These are phyloP conservation scores for Mobula hypostoma DNA, from an alignment of 2,113 vertebrate species.

Conservation along the genomic window DNA sequence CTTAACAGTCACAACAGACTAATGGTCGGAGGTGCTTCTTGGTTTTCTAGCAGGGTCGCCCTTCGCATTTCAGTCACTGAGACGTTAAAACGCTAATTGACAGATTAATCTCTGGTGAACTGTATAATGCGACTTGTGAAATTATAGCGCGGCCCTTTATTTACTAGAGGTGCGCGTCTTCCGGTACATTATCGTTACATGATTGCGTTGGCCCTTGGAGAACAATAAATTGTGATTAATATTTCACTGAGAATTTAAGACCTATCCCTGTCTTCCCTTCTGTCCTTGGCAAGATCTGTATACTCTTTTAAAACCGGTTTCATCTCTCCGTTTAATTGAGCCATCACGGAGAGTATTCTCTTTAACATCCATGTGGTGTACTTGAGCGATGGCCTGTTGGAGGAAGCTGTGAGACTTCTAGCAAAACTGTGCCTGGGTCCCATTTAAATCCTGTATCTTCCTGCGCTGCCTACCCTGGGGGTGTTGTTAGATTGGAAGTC, in stretches of 20 bases:
- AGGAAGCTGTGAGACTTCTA: neutral
- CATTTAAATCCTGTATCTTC: conserved; percentile 32
- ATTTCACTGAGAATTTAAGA: conserved; percentile 18
- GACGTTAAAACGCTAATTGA: conserved; percentile 24
- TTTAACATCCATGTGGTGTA: neutral
- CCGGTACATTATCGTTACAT: neutral
- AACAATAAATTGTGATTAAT: conserved; percentile 30
- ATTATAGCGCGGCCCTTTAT: conserved; percentile 15
- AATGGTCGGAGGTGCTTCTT: neutral
- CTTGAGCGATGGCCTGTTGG: neutral
- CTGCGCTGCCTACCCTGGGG: conserved; percentile 48
- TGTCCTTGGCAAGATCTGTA: neutral
- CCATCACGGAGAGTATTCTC: neutral
- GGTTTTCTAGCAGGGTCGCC: neutral
- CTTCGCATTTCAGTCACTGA: neutral
- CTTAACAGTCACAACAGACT: neutral
- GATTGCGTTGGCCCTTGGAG: conserved; percentile 13
- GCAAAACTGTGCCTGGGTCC: neutral
- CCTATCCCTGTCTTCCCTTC: neutral
- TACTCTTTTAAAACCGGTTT: neutral
- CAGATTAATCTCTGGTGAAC: conserved; percentile 33
- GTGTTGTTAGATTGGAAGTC: conserved; percentile 52
- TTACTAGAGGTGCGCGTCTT: neutral
- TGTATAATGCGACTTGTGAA: conserved; percentile 27
- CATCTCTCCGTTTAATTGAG: neutral